phyloP scores from a whole-genome alignment of 1,140 invertebrate genomes.

The Cotesia glomerata region DNA sequence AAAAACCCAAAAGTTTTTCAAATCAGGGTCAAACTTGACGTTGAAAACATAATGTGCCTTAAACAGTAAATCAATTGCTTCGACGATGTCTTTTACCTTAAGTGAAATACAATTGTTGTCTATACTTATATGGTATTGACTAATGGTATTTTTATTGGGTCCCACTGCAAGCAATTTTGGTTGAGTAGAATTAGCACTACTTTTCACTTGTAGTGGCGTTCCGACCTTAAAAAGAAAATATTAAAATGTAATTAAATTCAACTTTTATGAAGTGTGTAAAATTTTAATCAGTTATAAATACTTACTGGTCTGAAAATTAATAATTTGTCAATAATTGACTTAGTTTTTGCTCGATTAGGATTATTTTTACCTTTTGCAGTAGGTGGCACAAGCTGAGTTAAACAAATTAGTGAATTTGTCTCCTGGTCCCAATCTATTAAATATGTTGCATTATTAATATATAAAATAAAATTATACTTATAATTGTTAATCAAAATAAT shows the following conservation, averaged over 20 bases:
- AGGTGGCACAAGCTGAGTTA: background rate
- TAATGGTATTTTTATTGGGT: background rate
- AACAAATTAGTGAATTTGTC: background rate
- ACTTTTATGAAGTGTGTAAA: background rate
- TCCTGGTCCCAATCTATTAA: too few species aligned
- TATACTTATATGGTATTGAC: conserved; percentile 10
- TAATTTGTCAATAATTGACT: background rate
- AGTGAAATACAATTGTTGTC: background rate
- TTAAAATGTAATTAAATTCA: background rate
- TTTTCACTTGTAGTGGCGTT: too few species aligned
- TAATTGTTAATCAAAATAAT: too few species aligned
- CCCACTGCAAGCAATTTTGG: conserved; percentile 15
- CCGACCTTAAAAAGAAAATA: too few species aligned
- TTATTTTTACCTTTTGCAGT: background rate
- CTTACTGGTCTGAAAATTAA: background rate
- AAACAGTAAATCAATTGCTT: conserved; percentile 11
- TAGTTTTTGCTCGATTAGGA: background rate
- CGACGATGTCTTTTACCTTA: background rate
- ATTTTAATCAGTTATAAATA: background rate
- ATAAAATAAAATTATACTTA: too few species aligned
- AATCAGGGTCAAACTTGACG: background rate
- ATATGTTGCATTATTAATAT: too few species aligned
- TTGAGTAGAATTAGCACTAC: background rate
- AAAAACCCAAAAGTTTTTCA: conserved; percentile 9
- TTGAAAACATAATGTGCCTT: conserved; percentile 18